Conservation (phyloP, 2,888 invertebrate species). For the Lordiphosa andalusiaca region DNA sequence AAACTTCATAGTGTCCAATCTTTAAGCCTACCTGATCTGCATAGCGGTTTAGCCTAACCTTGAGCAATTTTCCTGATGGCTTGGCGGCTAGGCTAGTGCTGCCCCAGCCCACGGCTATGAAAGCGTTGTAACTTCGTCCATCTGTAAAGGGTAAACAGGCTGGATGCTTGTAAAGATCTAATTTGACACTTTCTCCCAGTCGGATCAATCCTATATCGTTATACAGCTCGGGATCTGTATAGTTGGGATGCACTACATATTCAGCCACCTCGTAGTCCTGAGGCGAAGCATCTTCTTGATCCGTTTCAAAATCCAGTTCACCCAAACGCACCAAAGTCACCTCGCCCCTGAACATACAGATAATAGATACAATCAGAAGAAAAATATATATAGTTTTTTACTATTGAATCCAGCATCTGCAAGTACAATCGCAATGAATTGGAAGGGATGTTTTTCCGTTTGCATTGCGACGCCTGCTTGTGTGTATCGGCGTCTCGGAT, state of each 20-base stretch:
- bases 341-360: conserved; percentile 81
- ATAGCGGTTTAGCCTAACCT: conserved; percentile 81
- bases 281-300: conserved; percentile 66
- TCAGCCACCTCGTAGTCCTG: conserved; percentile 65
- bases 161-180: conserved; percentile 80
- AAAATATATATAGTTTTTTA: too few relatives aligned
- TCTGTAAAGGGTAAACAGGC: conserved; percentile 79
- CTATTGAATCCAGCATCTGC: too few relatives aligned
- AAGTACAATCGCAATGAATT: too few relatives aligned
- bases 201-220: conserved; percentile 83
- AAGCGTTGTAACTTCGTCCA: conserved; percentile 42
- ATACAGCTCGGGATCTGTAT: conserved; percentile 69
- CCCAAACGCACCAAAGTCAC: conserved; percentile 72
- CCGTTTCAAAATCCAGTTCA: conserved; percentile 67
- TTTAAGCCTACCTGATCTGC: conserved; percentile 36
- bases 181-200: conserved; percentile 76
- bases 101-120: conserved; percentile 82
- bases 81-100: conserved; percentile 70
- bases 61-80: conserved; percentile 80
- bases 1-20: too few relatives aligned
- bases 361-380: conserved; percentile 44
- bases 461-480: too few relatives aligned
- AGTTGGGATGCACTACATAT: conserved; percentile 72
- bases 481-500: too few relatives aligned
- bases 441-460: too few relatives aligned